Evolutionary conservation across 1,140 invertebrate species (phyloP).

Genomic region (Dinothrombium tinctorium): DNA sequence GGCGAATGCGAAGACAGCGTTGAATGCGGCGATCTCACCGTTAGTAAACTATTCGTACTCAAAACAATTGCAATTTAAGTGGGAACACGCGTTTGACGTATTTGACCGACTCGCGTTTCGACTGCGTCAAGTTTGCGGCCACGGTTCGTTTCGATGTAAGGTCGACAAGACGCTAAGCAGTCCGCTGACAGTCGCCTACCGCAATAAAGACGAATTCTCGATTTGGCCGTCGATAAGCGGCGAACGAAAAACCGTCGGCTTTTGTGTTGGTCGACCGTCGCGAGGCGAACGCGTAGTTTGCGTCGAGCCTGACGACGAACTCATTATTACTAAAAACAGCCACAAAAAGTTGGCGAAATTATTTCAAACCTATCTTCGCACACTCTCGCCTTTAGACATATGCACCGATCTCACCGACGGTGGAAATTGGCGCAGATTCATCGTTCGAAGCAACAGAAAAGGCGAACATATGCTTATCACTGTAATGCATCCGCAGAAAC

Average conservation of each 20-base stretch:
- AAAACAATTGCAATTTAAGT: too few species aligned
- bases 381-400: slow-evolving; percentile 8
- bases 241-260: slow-evolving; percentile 24
- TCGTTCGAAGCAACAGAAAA: slow-evolving; percentile 36
- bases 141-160: too few species aligned
- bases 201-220: slow-evolving; percentile 27
- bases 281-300: slow-evolving; percentile 17
- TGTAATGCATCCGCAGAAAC: slow-evolving; percentile 31
- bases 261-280: slow-evolving; percentile 19
- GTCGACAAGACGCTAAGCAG: slow-evolving; percentile 10
- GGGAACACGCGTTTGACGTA: too few species aligned
- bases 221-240: slow-evolving; percentile 23
- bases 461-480: slow-evolving; percentile 58
- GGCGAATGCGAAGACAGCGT: too few species aligned
- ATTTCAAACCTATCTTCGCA: slow-evolving; percentile 14
- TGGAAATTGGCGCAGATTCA: slow-evolving; percentile 69
- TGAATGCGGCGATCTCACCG: too few species aligned
- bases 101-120: too few species aligned
- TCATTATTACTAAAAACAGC: slow-evolving; percentile 19
- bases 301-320: slow-evolving; percentile 18
- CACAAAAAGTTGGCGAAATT: slow-evolving; percentile 22
- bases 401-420: slow-evolving; percentile 25
- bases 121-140: too few species aligned
- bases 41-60: too few species aligned
- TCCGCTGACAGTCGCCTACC: slow-evolving; percentile 21